A percentile compares a stretch with the other conserved stretches of the same genome.
Evolutionary conservation across 2,888 invertebrate species (phyloP).

Genomic region (Gordius sp.): DNA sequence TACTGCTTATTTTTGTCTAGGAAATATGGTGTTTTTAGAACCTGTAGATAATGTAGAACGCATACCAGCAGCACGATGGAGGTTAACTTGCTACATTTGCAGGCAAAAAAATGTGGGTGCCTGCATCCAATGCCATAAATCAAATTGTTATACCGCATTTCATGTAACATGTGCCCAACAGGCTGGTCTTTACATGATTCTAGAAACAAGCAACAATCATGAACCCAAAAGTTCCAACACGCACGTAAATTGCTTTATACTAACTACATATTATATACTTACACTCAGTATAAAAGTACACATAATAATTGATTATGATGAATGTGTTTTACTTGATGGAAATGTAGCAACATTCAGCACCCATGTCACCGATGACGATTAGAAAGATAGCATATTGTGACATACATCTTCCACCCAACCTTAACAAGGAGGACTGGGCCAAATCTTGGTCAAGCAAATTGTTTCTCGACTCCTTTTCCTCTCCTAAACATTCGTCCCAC

Average conservation of each 20-base stretch:
- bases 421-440: background rate
- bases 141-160: constrained; percentile 43
- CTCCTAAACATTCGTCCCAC: background rate
- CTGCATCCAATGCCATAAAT: constrained; percentile 83
- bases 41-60: constrained; percentile 87
- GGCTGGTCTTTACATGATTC: constrained; percentile 74
- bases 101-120: constrained; percentile 59
- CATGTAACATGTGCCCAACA: constrained; percentile 94
- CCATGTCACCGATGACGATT: constrained; percentile 31
- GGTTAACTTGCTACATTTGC: constrained; percentile 82
- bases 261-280: no score
- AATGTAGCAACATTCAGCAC: no score
- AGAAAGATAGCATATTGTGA: constrained; percentile 88
- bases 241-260: no score
- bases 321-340: no score
- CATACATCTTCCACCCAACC: constrained; percentile 51
- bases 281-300: no score
- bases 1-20: background rate
- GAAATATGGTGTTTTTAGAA: constrained; percentile 44
- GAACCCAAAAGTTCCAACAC: constrained; percentile 21
- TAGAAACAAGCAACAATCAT: constrained; percentile 52
- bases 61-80: constrained; percentile 80
- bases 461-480: background rate
- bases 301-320: no score
- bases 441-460: constrained; percentile 13